Percentiles rank a stretch among this genome's conserved stretches.
Conservation (phyloP, 2,113 vertebrate genomes). For the Cynoglossus semilaevis region DNA sequence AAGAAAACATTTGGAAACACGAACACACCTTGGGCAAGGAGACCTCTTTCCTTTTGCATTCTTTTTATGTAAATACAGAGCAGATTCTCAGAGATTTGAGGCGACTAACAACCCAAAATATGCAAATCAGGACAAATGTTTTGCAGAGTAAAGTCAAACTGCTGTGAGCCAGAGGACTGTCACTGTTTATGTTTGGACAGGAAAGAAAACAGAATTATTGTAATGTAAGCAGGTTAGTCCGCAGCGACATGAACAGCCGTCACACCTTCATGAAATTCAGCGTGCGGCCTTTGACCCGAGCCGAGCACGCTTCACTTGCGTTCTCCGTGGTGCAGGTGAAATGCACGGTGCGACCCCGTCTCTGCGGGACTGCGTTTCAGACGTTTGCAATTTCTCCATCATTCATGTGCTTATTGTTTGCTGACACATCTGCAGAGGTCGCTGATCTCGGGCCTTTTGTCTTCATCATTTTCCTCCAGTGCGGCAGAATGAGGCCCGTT, state of each 20-base stretch:
- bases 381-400: constrained; percentile 43
- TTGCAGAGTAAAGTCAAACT: constrained; percentile 3
- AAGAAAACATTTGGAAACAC: constrained; percentile 34
- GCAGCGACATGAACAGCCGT: constrained; percentile 28
- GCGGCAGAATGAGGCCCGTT: constrained; percentile 17
- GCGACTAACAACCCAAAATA: constrained; percentile 31
- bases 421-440: constrained; percentile 38
- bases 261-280: constrained; percentile 48
- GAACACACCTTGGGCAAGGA: constrained; percentile 64
- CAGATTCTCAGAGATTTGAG: constrained; percentile 36
- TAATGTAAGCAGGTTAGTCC: constrained; percentile 36
- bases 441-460: constrained; percentile 10
- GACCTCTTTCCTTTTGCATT: constrained; percentile 45
- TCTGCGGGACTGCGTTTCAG: constrained; percentile 9
- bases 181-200: neutral
- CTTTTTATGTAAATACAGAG: constrained; percentile 59
- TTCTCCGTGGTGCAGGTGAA: constrained; percentile 3
- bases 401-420: constrained; percentile 39
- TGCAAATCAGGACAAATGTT: constrained; percentile 19
- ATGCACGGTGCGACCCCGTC: constrained; percentile 8
- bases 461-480: constrained; percentile 25
- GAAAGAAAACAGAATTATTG: constrained; percentile 9
- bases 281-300: constrained; percentile 42
- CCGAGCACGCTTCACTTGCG: constrained; percentile 37
- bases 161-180: neutral